Evolutionary conservation across 2,888 invertebrate species (phyloP).

Genomic region (Caenorhabditis afra): DNA sequence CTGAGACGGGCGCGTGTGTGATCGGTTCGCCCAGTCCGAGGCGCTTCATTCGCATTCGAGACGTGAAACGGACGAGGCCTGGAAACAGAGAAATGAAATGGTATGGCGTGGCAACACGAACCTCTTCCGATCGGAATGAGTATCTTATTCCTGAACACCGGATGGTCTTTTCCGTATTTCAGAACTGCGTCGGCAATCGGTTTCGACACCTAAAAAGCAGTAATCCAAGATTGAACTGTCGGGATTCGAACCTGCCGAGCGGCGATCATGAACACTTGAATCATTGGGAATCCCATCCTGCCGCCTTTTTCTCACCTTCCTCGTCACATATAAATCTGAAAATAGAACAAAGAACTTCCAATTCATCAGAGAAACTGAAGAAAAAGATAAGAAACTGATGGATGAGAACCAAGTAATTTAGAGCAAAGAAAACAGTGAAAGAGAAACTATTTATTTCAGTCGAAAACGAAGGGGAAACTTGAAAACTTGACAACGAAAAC

Average conservation of each 20-base stretch:
- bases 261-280: conserved; percentile 79
- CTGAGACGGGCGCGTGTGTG: conserved; percentile 72
- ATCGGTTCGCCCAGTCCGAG: conserved; percentile 74
- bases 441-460: background rate
- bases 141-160: conserved; percentile 72
- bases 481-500: background rate
- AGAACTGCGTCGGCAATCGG: conserved; percentile 76
- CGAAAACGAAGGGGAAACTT: background rate
- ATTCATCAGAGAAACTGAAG: background rate
- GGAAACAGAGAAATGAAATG: conserved; percentile 11
- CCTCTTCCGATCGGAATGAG: conserved; percentile 75
- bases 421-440: background rate
- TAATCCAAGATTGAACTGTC: too few species aligned
- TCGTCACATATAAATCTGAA: conserved; percentile 49
- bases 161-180: conserved; percentile 76
- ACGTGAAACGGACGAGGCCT: conserved; percentile 74
- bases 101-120: too few species aligned
- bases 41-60: conserved; percentile 75
- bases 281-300: conserved; percentile 78
- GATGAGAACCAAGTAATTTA: conserved; percentile 10
- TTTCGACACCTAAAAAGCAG: conserved; percentile 71
- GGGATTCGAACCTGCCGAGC: conserved; percentile 77
- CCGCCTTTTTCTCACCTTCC: conserved; percentile 5
- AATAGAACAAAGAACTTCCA: conserved; percentile 1
- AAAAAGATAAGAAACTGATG: background rate